These are phyloP conservation scores for Accipiter superciliosus DNA, from an alignment of 2,797 vertebrate genomes.

Conservation along the genomic window DNA sequence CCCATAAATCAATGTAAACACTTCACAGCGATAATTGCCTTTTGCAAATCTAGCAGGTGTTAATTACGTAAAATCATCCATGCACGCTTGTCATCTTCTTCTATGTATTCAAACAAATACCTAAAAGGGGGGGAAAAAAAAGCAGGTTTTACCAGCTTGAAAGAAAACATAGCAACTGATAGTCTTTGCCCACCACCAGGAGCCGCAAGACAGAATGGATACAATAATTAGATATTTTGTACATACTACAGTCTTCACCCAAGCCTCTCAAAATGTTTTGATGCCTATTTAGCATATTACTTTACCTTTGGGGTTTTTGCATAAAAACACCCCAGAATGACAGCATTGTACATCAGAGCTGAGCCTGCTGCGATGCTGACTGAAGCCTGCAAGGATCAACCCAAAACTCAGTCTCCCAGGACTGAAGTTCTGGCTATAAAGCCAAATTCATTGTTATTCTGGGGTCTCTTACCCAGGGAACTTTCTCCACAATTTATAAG, in stretches of 20 bases:
- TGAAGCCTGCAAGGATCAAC: background rate
- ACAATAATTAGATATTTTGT: background rate
- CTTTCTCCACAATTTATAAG: background rate
- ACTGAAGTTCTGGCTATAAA: background rate
- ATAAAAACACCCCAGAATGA: background rate
- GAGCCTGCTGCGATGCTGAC: background rate
- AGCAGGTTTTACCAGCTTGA: background rate
- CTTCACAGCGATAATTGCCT: slow-evolving; percentile 57
- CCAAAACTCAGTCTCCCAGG: background rate
- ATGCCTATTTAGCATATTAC: background rate
- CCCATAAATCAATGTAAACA: slow-evolving; percentile 77
- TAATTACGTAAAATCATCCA: slow-evolving; percentile 63
- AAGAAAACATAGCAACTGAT: background rate
- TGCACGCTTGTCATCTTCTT: slow-evolving; percentile 67
- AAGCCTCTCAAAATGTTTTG: background rate
- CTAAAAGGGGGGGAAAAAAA: slow-evolving; percentile 20
- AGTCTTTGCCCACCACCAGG: background rate
- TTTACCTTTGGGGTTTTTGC: background rate
- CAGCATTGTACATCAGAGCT: fast-evolving
- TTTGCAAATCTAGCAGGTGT: slow-evolving; percentile 61
- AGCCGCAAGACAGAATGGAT: background rate
- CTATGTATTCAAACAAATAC: slow-evolving; percentile 48
- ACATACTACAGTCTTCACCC: background rate
- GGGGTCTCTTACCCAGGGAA: background rate
- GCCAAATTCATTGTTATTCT: background rate